Base-by-base conservation (phyloP, 2,888 invertebrate genomes). In the Orthosia incerta region DNA sequence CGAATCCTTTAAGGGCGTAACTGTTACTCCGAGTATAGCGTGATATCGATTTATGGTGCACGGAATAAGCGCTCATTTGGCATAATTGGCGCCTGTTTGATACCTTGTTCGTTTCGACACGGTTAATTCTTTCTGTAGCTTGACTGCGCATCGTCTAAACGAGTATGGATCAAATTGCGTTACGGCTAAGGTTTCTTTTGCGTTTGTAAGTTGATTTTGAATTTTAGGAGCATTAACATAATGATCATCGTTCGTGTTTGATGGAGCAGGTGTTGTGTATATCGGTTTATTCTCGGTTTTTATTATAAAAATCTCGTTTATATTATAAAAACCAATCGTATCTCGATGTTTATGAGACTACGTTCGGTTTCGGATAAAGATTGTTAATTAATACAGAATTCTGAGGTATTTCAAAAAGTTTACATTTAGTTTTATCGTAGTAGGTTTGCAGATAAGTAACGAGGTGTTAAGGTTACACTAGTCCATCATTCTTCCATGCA, bases 211-310 rank as follows among this genome's bases (percentile, higher is more conserved):
- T 60, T 59, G 74, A 79, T 84, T 81, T 88, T 87, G 89, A 92
- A 89, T 93, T 94, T 93, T 93, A 93, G 90, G 86, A 90, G 91
- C 92, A 96, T 95, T 95, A 95, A 91, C 95, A 95, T 95, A 95
- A 95, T 95, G 94, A 94, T 94, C 92, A 93, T 91, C 92, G 91
- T 93, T 91, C 92, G 93, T 91, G 93, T 95, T 94, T 94, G 95
- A 95, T 94, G 93, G 92, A 95, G 95, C 96, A 96, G 96, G 96
- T 96, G 96, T 95, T 93, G 89, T 91, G 91, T 92, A 90, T 94
- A 94, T 95, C 94, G 93, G 94, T 94, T 94, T 93, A 95, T 95
- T 95, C 94, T 95, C 94, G 88, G 94, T 94, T 95, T 95, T 95
- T 95, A 94, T 94, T 92, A 93, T 93, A 93, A 95, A 90, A 95